Conservation (phyloP, 2,113 vertebrate species). For the Psammodynastes pulverulentus region DNA sequence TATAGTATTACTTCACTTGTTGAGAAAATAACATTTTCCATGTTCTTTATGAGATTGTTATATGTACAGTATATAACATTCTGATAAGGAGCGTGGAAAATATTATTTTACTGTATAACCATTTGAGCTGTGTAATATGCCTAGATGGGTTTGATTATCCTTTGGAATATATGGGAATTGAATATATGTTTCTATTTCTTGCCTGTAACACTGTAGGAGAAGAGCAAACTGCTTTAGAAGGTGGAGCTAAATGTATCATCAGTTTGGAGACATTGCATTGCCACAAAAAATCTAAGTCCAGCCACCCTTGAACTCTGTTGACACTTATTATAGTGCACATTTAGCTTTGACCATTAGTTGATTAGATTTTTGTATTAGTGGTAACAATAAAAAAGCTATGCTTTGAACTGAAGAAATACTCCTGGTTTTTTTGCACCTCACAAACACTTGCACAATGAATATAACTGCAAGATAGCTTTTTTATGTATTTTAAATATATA, state of each 20-base stretch:
- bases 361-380: no score
- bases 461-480: neutral
- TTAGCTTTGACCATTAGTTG: no score
- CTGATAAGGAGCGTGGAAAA: no score
- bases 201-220: neutral
- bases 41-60: neutral
- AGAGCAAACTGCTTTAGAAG: no score
- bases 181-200: neutral
- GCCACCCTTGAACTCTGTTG: no score
- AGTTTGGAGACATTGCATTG: no score
- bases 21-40: conserved; percentile 12
- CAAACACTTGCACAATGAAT: neutral
- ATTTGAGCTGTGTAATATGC: conserved; percentile 1
- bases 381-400: no score
- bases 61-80: neutral
- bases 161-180: neutral
- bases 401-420: no score
- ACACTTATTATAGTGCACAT: no score
- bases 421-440: no score
- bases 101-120: neutral
- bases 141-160: neutral
- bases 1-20: neutral
- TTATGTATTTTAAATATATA: neutral
- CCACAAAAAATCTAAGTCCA: no score
- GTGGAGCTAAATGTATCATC: no score